Conservation (phyloP, 2,888 invertebrate species). For the Junonia oenone region DNA sequence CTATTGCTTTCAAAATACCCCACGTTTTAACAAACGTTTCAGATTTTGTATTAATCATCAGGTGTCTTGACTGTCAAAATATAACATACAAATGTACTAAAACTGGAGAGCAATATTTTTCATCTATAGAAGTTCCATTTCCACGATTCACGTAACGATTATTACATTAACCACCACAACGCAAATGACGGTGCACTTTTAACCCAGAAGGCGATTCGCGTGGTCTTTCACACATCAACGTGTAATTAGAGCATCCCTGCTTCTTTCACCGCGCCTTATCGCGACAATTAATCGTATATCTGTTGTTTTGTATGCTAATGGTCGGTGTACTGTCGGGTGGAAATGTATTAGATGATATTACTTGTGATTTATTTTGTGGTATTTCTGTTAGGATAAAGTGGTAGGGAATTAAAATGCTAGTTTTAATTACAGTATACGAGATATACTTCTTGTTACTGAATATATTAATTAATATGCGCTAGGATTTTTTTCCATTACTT, state of each 20-base stretch:
- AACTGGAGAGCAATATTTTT: not conserved
- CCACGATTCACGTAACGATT: too few relatives aligned
- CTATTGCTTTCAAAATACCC: too few relatives aligned
- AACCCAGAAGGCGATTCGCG: constrained; percentile 31
- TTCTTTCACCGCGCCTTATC: constrained; percentile 66
- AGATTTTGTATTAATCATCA: too few relatives aligned
- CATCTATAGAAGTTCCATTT: not conserved
- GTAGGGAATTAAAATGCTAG: not conserved
- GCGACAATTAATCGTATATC: constrained; percentile 67
- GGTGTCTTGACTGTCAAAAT: too few relatives aligned
- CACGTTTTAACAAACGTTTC: too few relatives aligned
- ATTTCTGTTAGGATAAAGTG: not conserved
- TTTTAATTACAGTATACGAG: not conserved
- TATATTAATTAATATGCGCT: too few relatives aligned
- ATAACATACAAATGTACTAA: too few relatives aligned
- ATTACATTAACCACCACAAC: constrained; percentile 9
- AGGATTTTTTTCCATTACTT: too few relatives aligned
- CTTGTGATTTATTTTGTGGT: not conserved
- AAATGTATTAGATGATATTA: constrained; percentile 15
- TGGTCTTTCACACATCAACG: constrained; percentile 33
- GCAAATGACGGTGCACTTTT: constrained; percentile 31
- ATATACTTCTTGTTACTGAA: too few relatives aligned
- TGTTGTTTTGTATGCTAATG: constrained; percentile 68
- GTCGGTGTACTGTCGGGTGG: constrained; percentile 38
- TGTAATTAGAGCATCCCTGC: constrained; percentile 55